phyloP scores from a whole-genome alignment of 1,140 invertebrate species.

The Drosophila dunni region DNA sequence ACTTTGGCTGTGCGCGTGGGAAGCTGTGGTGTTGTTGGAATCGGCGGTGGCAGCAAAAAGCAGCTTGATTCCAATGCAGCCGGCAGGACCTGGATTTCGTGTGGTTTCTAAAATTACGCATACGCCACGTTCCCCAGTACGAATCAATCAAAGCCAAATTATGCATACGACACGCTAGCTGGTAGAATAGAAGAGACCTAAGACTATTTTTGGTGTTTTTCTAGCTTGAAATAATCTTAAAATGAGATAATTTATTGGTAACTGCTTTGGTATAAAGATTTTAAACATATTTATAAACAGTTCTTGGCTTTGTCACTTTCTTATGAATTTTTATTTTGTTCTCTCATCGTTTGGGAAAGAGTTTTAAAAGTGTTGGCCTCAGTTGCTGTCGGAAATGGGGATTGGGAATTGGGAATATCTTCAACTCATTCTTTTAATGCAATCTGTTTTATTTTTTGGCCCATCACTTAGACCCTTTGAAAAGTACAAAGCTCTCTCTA shows the following conservation, averaged over 20 bases:
- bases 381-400: slow-evolving; percentile 12
- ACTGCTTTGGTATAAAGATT: too few species aligned
- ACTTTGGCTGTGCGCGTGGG: slow-evolving; percentile 13
- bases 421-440: slow-evolving; percentile 10
- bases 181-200: too few species aligned
- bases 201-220: too few species aligned
- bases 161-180: too few species aligned
- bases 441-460: slow-evolving; percentile 6
- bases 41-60: slow-evolving; percentile 19
- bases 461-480: slow-evolving; percentile 16
- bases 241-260: too few species aligned
- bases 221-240: too few species aligned
- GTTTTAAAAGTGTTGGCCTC: slow-evolving; percentile 21
- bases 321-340: neutral
- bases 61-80: slow-evolving; percentile 12
- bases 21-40: neutral
- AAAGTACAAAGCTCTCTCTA: slow-evolving; percentile 8
- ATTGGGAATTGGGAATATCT: neutral
- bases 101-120: slow-evolving; percentile 44
- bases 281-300: neutral
- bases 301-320: neutral
- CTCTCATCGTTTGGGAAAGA: neutral
- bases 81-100: slow-evolving; percentile 11
- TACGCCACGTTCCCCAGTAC: slow-evolving; percentile 27
- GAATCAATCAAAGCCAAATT: slow-evolving; percentile 31